Conservation (phyloP, 2,888 invertebrate genomes). For the Clivina fossor region DNA sequence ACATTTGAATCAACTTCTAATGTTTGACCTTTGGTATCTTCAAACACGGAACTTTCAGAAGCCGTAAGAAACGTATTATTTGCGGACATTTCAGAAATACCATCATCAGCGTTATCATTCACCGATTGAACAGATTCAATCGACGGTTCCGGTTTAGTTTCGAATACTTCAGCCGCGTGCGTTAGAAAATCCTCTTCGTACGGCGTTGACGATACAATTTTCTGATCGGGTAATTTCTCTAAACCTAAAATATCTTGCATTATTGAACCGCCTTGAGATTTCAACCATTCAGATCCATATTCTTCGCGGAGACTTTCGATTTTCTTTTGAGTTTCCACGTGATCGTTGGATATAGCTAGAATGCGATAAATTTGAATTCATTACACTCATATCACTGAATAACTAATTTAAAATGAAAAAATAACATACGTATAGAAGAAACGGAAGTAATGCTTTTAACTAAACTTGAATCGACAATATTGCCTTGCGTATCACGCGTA, state of each 20-base stretch:
- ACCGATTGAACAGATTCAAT: too few relatives aligned
- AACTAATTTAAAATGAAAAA: background rate
- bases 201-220: conserved; percentile 23
- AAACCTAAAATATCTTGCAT: conserved; percentile 61
- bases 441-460: conserved; percentile 37
- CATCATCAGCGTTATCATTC: conserved; percentile 7
- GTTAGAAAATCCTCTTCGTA: conserved; percentile 39
- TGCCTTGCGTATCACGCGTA: conserved; percentile 18
- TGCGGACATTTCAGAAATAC: conserved; percentile 19
- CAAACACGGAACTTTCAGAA: conserved; percentile 35
- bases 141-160: conserved; percentile 14
- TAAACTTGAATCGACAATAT: conserved; percentile 32
- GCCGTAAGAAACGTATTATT: conserved; percentile 31
- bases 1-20: background rate
- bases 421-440: conserved; percentile 16
- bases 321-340: conserved; percentile 61
- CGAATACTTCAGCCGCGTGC: conserved; percentile 36
- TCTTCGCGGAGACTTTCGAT: conserved; percentile 60
- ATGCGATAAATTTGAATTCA: conserved; percentile 19
- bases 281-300: conserved; percentile 65
- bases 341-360: conserved; percentile 51
- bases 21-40: conserved; percentile 16
- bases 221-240: conserved; percentile 39
- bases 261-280: conserved; percentile 55
- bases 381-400: background rate